Evolutionary conservation across 2,113 vertebrate species (phyloP).

Genomic region (Antechinus stuartii): DNA sequence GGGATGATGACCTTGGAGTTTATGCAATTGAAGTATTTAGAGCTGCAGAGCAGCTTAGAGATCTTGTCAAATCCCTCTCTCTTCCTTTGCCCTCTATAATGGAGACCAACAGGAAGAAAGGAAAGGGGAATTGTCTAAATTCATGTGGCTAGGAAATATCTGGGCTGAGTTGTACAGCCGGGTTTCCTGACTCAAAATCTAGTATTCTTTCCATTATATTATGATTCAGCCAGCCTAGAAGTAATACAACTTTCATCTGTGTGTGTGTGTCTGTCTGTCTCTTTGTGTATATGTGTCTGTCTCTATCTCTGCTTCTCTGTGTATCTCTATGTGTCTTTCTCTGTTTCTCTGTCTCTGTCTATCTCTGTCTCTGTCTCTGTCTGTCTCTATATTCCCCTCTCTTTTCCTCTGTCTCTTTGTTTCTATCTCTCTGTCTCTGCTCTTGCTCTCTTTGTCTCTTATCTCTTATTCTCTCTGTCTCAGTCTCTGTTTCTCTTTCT

Average conservation of each 20-base stretch:
- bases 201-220: background rate
- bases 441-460: background rate
- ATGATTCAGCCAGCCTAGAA: background rate
- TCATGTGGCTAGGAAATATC: background rate
- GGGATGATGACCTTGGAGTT: background rate
- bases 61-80: background rate
- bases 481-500: background rate
- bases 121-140: background rate
- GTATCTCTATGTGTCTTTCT: too few relatives aligned
- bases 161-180: background rate
- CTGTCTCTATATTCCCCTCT: background rate
- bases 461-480: too few relatives aligned
- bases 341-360: accelerated
- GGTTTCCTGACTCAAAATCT: background rate
- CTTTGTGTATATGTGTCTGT: too few relatives aligned
- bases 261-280: too few relatives aligned
- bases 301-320: background rate
- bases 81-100: background rate
- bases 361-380: background rate
- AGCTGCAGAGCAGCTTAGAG: background rate
- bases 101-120: background rate
- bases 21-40: background rate
- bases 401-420: too few relatives aligned
- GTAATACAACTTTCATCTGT: background rate
- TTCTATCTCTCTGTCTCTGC: background rate